These are phyloP conservation scores for Calliopsis andreniformis DNA, from an alignment of 1,140 invertebrate species.

Conservation along the genomic window DNA sequence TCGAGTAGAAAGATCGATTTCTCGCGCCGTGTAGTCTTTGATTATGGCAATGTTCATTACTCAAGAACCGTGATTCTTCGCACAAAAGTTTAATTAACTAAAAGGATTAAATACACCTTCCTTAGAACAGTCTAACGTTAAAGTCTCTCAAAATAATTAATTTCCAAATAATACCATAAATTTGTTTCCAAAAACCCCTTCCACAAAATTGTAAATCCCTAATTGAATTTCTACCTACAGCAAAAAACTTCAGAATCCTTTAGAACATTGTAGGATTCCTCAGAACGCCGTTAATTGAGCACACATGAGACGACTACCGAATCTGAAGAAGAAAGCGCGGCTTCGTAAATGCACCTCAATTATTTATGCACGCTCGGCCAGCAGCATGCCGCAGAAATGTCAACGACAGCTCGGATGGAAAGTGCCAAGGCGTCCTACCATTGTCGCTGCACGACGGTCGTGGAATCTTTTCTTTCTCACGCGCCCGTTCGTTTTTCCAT, in stretches of 20 bases:
- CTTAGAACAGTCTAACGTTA: background rate
- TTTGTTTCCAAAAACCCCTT: too few relatives aligned
- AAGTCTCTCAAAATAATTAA: slow-evolving; percentile 10
- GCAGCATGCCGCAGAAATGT: slow-evolving; percentile 55
- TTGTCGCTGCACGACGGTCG: slow-evolving; percentile 10
- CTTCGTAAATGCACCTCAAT: slow-evolving; percentile 49
- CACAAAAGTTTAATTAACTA: slow-evolving; percentile 5
- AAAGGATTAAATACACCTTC: background rate
- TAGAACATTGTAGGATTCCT: background rate
- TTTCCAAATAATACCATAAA: too few relatives aligned
- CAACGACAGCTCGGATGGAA: slow-evolving; percentile 57
- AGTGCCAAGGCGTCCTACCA: slow-evolving; percentile 22
- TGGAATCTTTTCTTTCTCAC: slow-evolving; percentile 30
- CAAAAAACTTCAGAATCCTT: too few relatives aligned
- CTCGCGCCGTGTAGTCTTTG: background rate
- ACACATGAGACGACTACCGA: slow-evolving; percentile 32
- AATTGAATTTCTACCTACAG: too few relatives aligned
- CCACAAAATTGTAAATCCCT: too few relatives aligned
- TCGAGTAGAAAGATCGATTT: slow-evolving; percentile 27
- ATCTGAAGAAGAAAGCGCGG: slow-evolving; percentile 58
- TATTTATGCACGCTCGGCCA: slow-evolving; percentile 56
- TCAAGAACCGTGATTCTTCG: slow-evolving; percentile 2
- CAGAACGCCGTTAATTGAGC: slow-evolving; percentile 36
- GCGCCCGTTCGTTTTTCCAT: background rate
- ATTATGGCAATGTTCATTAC: slow-evolving; percentile 14